phyloP scores from a whole-genome alignment of 2,888 invertebrate species.

The Andrena trimmerana region DNA sequence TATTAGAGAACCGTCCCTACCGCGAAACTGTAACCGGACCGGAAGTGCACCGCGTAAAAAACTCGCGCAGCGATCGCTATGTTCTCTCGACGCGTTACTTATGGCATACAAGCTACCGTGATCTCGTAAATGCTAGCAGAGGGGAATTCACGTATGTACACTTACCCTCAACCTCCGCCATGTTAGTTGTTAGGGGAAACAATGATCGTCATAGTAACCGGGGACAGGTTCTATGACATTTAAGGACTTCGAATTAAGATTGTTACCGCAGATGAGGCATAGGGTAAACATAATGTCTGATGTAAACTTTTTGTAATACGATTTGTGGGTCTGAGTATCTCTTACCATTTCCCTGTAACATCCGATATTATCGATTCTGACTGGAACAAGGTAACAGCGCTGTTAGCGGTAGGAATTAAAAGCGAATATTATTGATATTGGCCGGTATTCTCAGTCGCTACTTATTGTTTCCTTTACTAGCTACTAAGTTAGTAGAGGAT shows the following conservation, averaged over 20 bases:
- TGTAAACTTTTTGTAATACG: no score
- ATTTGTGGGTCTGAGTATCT: no score
- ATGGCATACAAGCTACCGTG: conserved; percentile 27
- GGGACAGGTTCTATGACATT: conserved; percentile 30
- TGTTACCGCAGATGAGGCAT: no score
- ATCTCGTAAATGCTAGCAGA: conserved; percentile 43
- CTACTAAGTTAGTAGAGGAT: no score
- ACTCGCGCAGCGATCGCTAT: conserved; percentile 5
- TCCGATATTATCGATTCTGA: no score
- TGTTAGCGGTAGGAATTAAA: no score
- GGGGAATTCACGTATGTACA: conserved; percentile 71
- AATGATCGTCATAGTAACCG: conserved; percentile 78
- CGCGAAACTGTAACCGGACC: conserved; percentile 55
- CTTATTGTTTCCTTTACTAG: no score
- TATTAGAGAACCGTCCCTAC: conserved; percentile 61
- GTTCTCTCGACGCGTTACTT: conserved; percentile 56
- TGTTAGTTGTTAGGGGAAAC: conserved; percentile 79
- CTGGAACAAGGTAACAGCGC: no score
- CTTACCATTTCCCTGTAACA: no score
- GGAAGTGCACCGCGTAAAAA: conserved; percentile 43
- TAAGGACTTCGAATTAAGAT: conserved; percentile 13
- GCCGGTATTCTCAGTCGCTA: no score
- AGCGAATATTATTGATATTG: no score
- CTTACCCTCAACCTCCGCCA: conserved; percentile 83
- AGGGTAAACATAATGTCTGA: no score